Percentiles rank a stretch among this genome's conserved stretches.
Evolutionary conservation across 1,140 invertebrate genomes (phyloP).

Genomic region (Eueides isabella): DNA sequence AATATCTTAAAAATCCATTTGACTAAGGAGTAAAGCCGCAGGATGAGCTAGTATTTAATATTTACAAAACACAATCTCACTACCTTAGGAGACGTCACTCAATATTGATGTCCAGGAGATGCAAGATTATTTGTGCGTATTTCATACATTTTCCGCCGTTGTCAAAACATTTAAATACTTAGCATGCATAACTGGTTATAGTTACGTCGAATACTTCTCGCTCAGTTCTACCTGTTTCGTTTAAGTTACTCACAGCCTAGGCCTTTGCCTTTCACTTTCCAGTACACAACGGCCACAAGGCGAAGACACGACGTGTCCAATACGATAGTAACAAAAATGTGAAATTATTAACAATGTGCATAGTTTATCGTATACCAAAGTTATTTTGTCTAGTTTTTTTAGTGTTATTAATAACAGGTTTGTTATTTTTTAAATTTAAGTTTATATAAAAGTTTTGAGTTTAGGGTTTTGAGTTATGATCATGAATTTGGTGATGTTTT

Average conservation of each 20-base stretch:
- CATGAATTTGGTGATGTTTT: slow-evolving; percentile 2
- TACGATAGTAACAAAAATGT: slow-evolving; percentile 36
- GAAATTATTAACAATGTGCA: slow-evolving; percentile 48
- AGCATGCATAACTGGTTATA: slow-evolving; percentile 4
- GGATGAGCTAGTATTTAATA: neutral
- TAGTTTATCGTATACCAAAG: slow-evolving; percentile 61
- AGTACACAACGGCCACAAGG: slow-evolving; percentile 27
- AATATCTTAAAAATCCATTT: too few relatives aligned
- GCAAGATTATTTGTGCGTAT: neutral
- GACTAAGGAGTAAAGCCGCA: too few relatives aligned
- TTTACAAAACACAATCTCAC: neutral
- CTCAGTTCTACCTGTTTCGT: slow-evolving; percentile 49
- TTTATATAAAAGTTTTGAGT: neutral
- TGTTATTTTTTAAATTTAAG: slow-evolving; percentile 33
- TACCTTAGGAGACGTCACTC: neutral
- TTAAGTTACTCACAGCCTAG: slow-evolving; percentile 44
- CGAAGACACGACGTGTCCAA: neutral
- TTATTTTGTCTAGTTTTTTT: slow-evolving; percentile 50
- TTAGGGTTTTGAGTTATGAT: neutral
- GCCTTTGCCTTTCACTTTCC: slow-evolving; percentile 68
- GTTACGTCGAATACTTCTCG: slow-evolving; percentile 35
- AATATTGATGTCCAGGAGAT: neutral
- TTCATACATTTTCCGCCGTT: slow-evolving; percentile 12
- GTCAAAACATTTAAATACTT: slow-evolving; percentile 18
- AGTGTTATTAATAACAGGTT: slow-evolving; percentile 56